Evolutionary conservation across 2,888 invertebrate genomes (phyloP), one percentile per base, ranked within the genome.

Genomic region (Cyclophora punctaria): DNA sequence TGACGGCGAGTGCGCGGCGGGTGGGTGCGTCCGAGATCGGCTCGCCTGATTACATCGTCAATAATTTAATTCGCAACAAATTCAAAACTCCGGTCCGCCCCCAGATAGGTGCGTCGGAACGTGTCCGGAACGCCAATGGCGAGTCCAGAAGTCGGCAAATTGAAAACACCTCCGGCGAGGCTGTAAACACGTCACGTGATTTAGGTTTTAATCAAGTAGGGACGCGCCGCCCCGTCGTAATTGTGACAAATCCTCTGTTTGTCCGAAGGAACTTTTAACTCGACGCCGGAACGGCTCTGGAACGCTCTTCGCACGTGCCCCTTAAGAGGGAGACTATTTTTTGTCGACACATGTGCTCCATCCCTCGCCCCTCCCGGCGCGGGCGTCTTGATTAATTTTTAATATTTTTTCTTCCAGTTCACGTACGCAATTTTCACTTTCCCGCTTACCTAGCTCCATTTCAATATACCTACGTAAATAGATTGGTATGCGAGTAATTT

Each of bases 221-320:
- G 85, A 83, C 87, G 81, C 83, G 71, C 80, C 79, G 76, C 78
- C 80, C 80, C 71, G 78, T 73, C 83, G 87, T 88, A 88, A 88
- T 88, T 88, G 88, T 87, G 88, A 88, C 88, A 88, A 88, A 88
- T 87, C 86, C 88, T 86, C 87, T 88, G 88, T 88, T 88, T 88
- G 88, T 87, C 83, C 86, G 83, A 83, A 80, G 79, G 77, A 87
- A 88, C 83, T 87, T 87, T 88, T 86, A 87, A 87, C 86, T 86
- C 80, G 77, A 73, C 75, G 67, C 66, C 75, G 78, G 74, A 80
- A 75, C 81, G 77, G 76, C 74, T 76, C 81, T 78, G 77, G 78
- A 80, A 83, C 82, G 80, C 81, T 78, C 80, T 78, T 75, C 80
- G 86, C 86, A 87, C 87, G 87, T 87, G 86, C 83, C 71, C 76